Evolutionary conservation across 2,797 vertebrate species (phyloP).

Genomic region (Gallinago nigripennis): DNA sequence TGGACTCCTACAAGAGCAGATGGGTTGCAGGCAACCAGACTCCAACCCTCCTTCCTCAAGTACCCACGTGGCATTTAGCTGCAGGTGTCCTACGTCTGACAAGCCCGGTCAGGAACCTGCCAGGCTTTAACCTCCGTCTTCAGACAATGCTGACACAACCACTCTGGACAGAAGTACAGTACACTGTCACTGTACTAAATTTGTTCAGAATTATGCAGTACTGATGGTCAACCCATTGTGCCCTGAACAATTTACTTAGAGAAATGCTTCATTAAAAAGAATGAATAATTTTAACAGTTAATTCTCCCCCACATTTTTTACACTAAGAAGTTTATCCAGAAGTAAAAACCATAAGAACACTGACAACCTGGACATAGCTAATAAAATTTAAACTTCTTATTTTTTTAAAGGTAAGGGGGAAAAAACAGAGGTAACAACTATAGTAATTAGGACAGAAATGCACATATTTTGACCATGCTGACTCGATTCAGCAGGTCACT

Average conservation of each 20-base stretch:
- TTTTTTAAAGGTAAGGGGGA: not conserved
- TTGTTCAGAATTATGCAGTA: not conserved
- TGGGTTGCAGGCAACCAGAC: not conserved
- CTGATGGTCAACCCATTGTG: not conserved
- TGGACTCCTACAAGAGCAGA: constrained; percentile 6
- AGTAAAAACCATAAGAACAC: not conserved
- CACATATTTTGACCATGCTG: not conserved
- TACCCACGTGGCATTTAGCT: constrained; percentile 8
- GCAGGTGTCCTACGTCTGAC: constrained; percentile 20
- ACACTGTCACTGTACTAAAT: not conserved
- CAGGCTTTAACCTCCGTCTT: constrained; percentile 15
- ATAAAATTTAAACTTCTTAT: not conserved
- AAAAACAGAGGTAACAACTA: not conserved
- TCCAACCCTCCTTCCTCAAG: not conserved
- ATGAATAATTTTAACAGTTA: not conserved
- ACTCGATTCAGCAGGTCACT: not conserved
- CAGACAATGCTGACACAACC: constrained; percentile 12
- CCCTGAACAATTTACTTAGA: not conserved
- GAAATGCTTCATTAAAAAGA: not conserved
- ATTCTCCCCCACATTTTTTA: not conserved
- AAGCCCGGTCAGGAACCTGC: constrained; percentile 23
- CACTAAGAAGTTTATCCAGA: not conserved
- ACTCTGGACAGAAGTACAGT: not conserved
- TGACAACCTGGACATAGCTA: not conserved
- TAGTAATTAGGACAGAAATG: not conserved